Base-by-base conservation (phyloP, 1,140 invertebrate genomes). In the Hypsibius dujardini region DNA sequence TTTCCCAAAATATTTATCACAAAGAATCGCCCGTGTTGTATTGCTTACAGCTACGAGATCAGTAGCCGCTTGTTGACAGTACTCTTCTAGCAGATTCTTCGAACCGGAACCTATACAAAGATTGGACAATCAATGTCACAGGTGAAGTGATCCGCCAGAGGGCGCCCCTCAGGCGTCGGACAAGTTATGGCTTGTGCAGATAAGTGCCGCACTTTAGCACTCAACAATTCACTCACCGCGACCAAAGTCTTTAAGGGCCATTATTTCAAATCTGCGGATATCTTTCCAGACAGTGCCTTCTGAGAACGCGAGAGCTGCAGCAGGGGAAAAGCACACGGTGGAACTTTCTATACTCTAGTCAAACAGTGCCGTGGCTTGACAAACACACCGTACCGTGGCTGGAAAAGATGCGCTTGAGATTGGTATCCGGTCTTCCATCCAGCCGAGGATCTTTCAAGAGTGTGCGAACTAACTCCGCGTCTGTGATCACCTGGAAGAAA, bases 201-300 rank as follows among this genome's bases (percentile, higher is more conserved):
- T 28, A 28, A 28, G 28, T 28, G 28, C 28, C 28, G 28, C 28
- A 28, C 28, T 28, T 28, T 28, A 28, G 28, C 28, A 28, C 28
- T 28, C 28, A 28, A 28, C 28, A 28, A 28, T 28, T 0, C 28
- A 56, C 50, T 7, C n/a, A 56, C 62, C 62, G 12, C 62, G 12
- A 3, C 62, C 62, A 42, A 67, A 67, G 45, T 67, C 62, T 45
- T 67, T 67, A 42, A 67, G 62, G 12, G 62, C 62, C 62, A 67
- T 67, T 12, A 67, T 67, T 42, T 67, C 62, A 42, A 67, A 67
- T 15, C 62, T 12, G 3, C 62, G 12, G 3, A 42, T 67, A 42
- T 67, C 62, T 42, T 67, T 67, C 62, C 62, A 67, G 3, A 15
- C 45, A 7, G 12, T 12, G 12, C 62, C 62, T 67, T 67, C 42